Evolutionary conservation across 2,113 vertebrate genomes (phyloP).

Genomic region (Tylochromis polylepis): DNA sequence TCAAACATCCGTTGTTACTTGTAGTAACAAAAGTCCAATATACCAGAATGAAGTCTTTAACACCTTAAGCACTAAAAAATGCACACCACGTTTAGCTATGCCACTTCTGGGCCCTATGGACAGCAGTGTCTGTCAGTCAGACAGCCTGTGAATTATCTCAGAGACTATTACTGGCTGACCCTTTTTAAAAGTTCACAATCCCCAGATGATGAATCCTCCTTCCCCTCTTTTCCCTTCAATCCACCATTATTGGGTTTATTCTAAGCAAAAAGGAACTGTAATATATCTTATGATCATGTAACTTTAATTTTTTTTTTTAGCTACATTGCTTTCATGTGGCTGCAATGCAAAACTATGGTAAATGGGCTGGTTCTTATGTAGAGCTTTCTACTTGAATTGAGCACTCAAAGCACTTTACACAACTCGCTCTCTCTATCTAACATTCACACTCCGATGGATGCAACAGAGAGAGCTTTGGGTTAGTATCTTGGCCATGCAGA

Average conservation of each 20-base stretch:
- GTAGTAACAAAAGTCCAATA: background rate
- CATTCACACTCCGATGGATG: background rate
- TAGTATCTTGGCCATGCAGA: background rate
- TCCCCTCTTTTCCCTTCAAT: background rate
- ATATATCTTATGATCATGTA: background rate
- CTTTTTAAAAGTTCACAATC: background rate
- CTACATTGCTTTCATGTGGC: background rate
- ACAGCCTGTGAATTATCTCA: background rate
- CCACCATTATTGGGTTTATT: background rate
- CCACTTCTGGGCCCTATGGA: background rate
- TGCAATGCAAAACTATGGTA: background rate
- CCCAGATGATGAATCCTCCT: background rate
- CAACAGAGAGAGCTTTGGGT: background rate
- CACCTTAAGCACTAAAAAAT: background rate
- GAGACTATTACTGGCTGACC: background rate
- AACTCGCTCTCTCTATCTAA: background rate
- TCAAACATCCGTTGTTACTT: background rate
- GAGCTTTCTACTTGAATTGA: background rate
- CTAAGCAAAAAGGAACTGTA: background rate
- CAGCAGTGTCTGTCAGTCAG: background rate
- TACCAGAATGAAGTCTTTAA: background rate
- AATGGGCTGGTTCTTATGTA: background rate
- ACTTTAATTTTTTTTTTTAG: background rate
- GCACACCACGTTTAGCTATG: background rate
- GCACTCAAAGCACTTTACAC: background rate